These are phyloP conservation scores for Chymomyza amoena DNA, from an alignment of 2,888 invertebrate genomes.

Conservation along the genomic window DNA sequence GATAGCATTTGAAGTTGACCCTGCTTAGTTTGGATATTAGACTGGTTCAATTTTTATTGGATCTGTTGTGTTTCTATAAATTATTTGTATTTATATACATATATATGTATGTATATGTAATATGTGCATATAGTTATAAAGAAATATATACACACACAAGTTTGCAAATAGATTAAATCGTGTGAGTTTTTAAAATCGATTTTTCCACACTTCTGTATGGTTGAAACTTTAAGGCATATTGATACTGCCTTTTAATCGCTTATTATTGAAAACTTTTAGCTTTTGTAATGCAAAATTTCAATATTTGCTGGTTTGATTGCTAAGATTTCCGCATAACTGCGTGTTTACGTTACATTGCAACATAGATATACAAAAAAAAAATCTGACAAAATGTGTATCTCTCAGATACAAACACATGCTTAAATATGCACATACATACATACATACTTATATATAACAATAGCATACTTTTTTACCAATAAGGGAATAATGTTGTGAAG, in stretches of 20 bases:
- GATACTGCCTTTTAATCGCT: not conserved
- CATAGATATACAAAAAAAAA: not conserved
- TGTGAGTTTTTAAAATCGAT: not conserved
- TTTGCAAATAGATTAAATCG: not conserved
- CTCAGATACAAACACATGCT: constrained; percentile 30
- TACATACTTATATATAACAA: not conserved
- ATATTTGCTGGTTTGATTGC: not conserved
- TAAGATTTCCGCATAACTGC: not conserved
- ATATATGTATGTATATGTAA: not conserved
- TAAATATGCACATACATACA: constrained; percentile 2
- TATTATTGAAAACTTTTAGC: not conserved
- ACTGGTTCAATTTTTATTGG: not conserved
- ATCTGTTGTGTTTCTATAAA: not conserved
- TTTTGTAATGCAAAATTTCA: not conserved
- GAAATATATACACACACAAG: not conserved
- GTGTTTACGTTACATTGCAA: not conserved
- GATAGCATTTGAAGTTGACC: not conserved
- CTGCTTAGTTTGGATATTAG: not conserved
- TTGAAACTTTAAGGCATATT: too few relatives aligned
- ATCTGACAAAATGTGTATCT: constrained; percentile 33
- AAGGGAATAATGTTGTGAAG: not conserved
- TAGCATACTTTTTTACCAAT: not conserved
- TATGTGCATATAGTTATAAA: not conserved
- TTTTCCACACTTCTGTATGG: not conserved
- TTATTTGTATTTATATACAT: not conserved